These are phyloP conservation scores for Oligia latruncula DNA, from an alignment of 2,888 invertebrate genomes.

Conservation along the genomic window DNA sequence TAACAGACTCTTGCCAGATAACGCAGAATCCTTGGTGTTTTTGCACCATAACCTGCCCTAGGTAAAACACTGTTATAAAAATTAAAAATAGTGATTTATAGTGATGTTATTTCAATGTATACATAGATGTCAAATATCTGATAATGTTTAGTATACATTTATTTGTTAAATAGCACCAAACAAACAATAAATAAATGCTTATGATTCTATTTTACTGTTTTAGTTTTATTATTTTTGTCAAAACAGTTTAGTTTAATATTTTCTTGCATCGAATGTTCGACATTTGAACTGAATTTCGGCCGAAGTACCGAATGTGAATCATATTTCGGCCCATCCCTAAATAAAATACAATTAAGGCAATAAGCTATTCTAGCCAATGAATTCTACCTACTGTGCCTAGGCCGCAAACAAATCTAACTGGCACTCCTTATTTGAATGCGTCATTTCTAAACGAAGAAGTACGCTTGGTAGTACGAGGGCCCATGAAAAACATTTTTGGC, in stretches of 20 bases:
- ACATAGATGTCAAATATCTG: not conserved
- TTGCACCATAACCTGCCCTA: too few relatives aligned
- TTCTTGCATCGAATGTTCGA: not conserved
- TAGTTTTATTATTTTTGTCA: not conserved
- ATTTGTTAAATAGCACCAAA: not conserved
- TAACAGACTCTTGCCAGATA: too few relatives aligned
- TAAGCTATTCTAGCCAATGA: not conserved
- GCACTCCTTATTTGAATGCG: conserved; percentile 26
- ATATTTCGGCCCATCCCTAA: not conserved
- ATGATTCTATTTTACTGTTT: not conserved
- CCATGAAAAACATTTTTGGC: not conserved
- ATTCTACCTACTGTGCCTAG: not conserved
- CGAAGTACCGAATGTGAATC: not conserved
- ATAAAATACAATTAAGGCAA: conserved; percentile 11
- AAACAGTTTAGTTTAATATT: not conserved
- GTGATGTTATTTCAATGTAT: not conserved
- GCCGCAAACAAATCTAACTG: conserved; percentile 14
- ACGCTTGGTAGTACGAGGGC: not conserved
- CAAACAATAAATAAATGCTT: not conserved
- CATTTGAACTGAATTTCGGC: not conserved
- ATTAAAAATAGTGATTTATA: not conserved
- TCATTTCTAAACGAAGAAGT: conserved; percentile 22
- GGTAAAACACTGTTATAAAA: too few relatives aligned
- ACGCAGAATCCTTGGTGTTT: too few relatives aligned
- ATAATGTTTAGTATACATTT: not conserved